Conservation (phyloP, 2,797 vertebrate species). For the Chromis chromis region DNA sequence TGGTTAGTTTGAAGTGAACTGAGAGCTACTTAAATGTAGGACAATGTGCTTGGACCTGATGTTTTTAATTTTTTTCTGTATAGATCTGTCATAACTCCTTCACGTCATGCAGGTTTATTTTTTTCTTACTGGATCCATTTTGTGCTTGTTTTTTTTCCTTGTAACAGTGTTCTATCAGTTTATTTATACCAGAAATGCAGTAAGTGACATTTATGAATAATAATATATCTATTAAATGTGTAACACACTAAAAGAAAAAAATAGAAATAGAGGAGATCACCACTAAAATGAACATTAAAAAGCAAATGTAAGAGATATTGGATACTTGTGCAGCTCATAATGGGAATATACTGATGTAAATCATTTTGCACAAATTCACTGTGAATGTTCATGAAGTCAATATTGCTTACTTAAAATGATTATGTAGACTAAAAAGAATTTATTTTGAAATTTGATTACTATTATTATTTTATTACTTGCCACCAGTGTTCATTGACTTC, state of each 20-base stretch:
- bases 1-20: slow-evolving; percentile 60
- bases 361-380: neutral
- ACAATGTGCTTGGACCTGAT: slow-evolving; percentile 14
- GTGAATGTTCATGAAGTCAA: neutral
- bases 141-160: neutral
- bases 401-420: neutral
- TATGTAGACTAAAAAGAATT: neutral
- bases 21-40: slow-evolving; percentile 46
- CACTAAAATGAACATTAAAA: slow-evolving; percentile 6
- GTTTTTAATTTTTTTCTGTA: slow-evolving; percentile 1
- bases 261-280: neutral
- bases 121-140: neutral
- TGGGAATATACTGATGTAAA: neutral
- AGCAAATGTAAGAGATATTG: neutral
- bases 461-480: too few relatives aligned
- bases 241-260: neutral
- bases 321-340: neutral
- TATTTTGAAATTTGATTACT: neutral
- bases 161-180: neutral
- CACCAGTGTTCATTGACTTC: too few relatives aligned
- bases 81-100: neutral
- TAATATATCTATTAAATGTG: neutral
- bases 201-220: slow-evolving; percentile 5
- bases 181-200: neutral
- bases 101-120: neutral